These are phyloP conservation scores for Caenorhabditis angaria DNA, from an alignment of 2,888 invertebrate species.

Conservation along the genomic window DNA sequence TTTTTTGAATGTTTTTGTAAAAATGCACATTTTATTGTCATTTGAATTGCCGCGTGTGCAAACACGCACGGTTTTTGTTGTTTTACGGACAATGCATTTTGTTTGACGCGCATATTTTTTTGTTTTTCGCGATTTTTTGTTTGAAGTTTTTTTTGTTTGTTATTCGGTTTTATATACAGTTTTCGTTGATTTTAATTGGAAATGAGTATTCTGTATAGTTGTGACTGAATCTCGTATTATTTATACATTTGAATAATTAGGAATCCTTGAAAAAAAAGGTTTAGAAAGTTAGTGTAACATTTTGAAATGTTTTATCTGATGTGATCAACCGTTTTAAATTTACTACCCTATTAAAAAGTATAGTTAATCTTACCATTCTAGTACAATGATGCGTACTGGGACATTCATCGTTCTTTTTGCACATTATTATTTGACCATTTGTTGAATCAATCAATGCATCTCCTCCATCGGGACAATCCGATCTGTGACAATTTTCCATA, in stretches of 20 bases:
- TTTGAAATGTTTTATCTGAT: too few relatives aligned
- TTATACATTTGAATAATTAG: too few relatives aligned
- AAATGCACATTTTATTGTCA: too few relatives aligned
- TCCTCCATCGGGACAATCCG: constrained; percentile 57
- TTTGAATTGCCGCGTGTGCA: constrained; percentile 2
- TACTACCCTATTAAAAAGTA: too few relatives aligned
- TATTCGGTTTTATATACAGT: neutral
- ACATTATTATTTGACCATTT: constrained; percentile 40
- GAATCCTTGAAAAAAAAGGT: too few relatives aligned
- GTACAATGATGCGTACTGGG: constrained; percentile 55
- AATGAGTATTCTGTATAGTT: too few relatives aligned
- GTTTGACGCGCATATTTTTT: neutral
- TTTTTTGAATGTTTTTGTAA: too few relatives aligned
- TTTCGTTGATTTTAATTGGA: too few relatives aligned
- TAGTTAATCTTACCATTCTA: constrained; percentile 31
- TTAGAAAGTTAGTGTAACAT: too few relatives aligned
- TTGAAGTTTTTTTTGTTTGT: neutral
- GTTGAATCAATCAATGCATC: constrained; percentile 43
- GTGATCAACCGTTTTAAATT: too few relatives aligned
- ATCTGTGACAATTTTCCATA: constrained; percentile 54
- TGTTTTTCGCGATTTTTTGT: neutral
- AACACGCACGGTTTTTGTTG: neutral
- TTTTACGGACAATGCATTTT: neutral
- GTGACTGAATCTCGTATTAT: too few relatives aligned
- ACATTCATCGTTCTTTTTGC: constrained; percentile 41